These are phyloP conservation scores for Lacerta agilis DNA, from an alignment of 2,797 vertebrate genomes.

Conservation along the genomic window DNA sequence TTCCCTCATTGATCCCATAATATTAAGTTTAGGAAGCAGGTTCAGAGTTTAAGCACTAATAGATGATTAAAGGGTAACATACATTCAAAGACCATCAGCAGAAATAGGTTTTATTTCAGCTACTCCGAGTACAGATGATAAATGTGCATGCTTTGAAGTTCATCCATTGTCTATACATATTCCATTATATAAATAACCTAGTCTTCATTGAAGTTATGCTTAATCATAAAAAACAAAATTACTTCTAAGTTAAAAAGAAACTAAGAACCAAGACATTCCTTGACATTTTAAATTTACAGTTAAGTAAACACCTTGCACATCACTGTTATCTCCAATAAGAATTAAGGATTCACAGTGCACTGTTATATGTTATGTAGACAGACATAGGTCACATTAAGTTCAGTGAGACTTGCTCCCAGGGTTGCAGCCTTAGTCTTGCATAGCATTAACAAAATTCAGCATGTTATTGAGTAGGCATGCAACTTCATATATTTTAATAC, in stretches of 20 bases:
- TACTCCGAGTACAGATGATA: neutral
- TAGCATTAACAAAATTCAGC: neutral
- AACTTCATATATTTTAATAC: neutral
- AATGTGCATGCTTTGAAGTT: neutral
- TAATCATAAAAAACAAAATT: neutral
- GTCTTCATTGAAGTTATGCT: neutral
- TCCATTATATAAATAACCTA: neutral
- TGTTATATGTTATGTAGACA: neutral
- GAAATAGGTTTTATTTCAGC: neutral
- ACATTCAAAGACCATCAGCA: neutral
- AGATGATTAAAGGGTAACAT: neutral
- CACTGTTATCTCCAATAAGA: neutral
- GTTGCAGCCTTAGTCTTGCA: neutral
- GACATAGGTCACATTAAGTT: too few species aligned
- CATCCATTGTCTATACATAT: neutral
- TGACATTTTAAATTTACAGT: neutral
- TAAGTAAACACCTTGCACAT: neutral
- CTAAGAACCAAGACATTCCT: neutral
- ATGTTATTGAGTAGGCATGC: neutral
- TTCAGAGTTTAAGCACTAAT: neutral
- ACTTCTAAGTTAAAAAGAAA: neutral
- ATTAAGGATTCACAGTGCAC: neutral
- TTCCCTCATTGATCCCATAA: neutral
- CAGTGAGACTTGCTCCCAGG: too few species aligned
- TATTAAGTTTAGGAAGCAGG: neutral